These are phyloP conservation scores for Ascidia mentula DNA, from an alignment of 23 tunicate species.

Conservation along the genomic window DNA sequence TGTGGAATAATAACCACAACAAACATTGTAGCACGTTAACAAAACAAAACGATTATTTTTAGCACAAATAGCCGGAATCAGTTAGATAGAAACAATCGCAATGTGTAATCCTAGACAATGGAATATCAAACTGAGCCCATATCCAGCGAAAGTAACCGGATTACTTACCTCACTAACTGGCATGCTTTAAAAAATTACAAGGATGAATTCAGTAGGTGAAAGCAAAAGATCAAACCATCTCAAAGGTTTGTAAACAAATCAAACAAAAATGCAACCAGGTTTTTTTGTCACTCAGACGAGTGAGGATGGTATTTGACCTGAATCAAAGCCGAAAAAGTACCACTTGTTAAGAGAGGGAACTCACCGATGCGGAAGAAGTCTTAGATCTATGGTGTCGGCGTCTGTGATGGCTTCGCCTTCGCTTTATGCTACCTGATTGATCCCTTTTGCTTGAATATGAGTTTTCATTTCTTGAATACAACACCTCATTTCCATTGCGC, in stretches of 20 bases:
- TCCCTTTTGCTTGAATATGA: constrained; percentile 19
- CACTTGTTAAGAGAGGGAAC: background rate
- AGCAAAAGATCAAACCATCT: background rate
- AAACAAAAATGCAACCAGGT: constrained; percentile 7
- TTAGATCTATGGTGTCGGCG: constrained; percentile 60
- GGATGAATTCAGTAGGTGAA: background rate
- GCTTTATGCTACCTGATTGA: constrained; percentile 39
- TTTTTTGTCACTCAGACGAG: background rate
- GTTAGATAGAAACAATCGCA: background rate
- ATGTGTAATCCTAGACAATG: no score
- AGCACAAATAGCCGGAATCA: background rate
- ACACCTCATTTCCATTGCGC: constrained; percentile 20
- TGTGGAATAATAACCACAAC: constrained; percentile 95
- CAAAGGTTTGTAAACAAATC: background rate
- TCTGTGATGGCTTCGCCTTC: constrained; percentile 47
- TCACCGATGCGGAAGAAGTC: constrained; percentile 62
- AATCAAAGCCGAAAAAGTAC: background rate
- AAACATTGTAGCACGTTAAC: constrained; percentile 57
- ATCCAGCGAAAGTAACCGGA: background rate
- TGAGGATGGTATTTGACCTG: background rate
- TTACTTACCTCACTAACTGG: background rate
- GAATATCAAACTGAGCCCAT: background rate
- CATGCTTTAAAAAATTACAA: background rate
- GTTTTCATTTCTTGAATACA: constrained; percentile 28
- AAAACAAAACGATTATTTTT: constrained; percentile 21